Conservation (phyloP, 2,113 vertebrate species). For the Vicugna pacos region DNA sequence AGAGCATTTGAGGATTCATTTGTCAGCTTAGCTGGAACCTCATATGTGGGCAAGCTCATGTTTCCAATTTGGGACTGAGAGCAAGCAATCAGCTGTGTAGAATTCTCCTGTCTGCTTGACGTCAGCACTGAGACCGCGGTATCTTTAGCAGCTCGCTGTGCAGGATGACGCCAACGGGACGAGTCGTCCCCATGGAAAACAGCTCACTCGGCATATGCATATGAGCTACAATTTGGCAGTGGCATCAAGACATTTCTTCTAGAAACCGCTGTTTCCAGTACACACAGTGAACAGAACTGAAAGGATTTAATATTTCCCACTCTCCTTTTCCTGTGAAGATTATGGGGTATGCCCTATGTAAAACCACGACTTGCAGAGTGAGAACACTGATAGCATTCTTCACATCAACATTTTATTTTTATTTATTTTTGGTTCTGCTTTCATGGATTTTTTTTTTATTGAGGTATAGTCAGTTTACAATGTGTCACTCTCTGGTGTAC, state of each 20-base stretch:
- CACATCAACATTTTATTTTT: slow-evolving; percentile 51
- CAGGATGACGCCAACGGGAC: neutral
- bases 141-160: neutral
- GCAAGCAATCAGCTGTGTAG: slow-evolving; percentile 42
- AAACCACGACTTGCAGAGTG: slow-evolving; percentile 7
- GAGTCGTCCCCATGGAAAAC: neutral
- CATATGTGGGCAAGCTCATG: neutral
- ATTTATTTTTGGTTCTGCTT: too few species aligned
- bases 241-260: slow-evolving; percentile 78
- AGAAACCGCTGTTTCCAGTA: slow-evolving; percentile 45
- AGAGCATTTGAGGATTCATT: slow-evolving; percentile 59
- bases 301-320: neutral
- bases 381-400: neutral
- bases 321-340: neutral
- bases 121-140: neutral
- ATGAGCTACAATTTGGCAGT: slow-evolving; percentile 35
- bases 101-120: slow-evolving; percentile 33
- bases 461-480: too few species aligned
- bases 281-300: neutral
- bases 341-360: neutral
- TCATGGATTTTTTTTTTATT: too few species aligned
- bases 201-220: slow-evolving; percentile 36
- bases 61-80: slow-evolving; percentile 48
- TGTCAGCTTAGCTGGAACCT: slow-evolving; percentile 47
- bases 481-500: too few species aligned